phyloP scores from a whole-genome alignment of 2,113 vertebrate species.

The Mandrillus leucophaeus region DNA sequence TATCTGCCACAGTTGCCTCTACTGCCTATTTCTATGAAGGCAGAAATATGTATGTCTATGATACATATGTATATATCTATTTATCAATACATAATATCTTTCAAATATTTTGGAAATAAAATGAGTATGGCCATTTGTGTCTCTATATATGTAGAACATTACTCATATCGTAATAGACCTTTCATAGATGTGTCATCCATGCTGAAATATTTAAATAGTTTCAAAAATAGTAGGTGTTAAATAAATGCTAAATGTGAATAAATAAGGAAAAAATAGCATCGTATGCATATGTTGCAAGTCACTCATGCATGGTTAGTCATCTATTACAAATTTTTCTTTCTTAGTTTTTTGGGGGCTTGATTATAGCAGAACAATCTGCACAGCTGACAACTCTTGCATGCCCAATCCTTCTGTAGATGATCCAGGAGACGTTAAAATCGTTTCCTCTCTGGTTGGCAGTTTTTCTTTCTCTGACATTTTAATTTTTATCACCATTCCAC shows the following conservation, averaged over 20 bases:
- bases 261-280: background rate
- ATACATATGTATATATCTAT: background rate
- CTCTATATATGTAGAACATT: background rate
- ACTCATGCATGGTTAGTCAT: background rate
- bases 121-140: background rate
- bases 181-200: background rate
- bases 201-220: slow-evolving; percentile 31
- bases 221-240: background rate
- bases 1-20: background rate
- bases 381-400: background rate
- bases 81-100: background rate
- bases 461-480: slow-evolving; percentile 51
- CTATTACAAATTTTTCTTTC: background rate
- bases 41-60: background rate
- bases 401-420: background rate
- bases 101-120: background rate
- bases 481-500: slow-evolving; percentile 20
- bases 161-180: background rate
- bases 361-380: background rate
- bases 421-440: background rate
- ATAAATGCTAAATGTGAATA: slow-evolving; percentile 16
- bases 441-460: slow-evolving; percentile 14
- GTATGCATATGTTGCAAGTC: background rate
- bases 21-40: background rate
- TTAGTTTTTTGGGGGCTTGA: background rate